Evolutionary conservation across 2,888 invertebrate species (phyloP), one percentile per base, ranked within the genome.

Genomic region (Aplocera efformata): DNA sequence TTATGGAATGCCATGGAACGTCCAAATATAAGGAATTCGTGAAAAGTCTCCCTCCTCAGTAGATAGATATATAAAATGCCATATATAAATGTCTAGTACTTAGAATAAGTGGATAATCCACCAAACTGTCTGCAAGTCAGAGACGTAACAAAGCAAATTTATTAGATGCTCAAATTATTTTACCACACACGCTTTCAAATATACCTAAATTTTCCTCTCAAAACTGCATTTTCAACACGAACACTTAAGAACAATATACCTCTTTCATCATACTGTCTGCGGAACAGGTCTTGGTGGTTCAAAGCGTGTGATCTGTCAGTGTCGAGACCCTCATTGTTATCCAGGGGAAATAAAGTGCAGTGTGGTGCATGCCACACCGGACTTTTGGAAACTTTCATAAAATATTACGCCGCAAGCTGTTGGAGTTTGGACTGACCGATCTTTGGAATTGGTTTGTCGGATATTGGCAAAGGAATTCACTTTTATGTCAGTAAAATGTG

Each of bases 321-420:
- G 82, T 82, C 81, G 50, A 50, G 50, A 42, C 40, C 54, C 65
- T 65, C 72, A 79, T 81, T 82, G 81, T 82, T 80, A 78, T 64
- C 67, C 58, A 61, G 55, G 56, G 63, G 63, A 69, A 78, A 78
- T 76, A 68, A 72, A 75, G 70, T 68, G 72, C 73, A 72, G 60
- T 52, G 59, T 65, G 64, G 59, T 65, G 64, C 63, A 56, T 53
- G n/a, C 58, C 50, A 34, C 45, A 47, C 43, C 23, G 56, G 66
- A 69, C 66, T 60, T 57, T 50, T 46, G 61, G 60, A 55, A 74
- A 73, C 66, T 77, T 72, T 72, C 69, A 72, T 75, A 73, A 75
- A 73, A 71, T 79, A 77, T 72, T 66, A 64, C 56, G 43, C 46
- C 50, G 40, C 49, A 47, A 52, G 46, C 45, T 50, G 45, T 40